Evolutionary conservation across 2,888 invertebrate genomes (phyloP).

Genomic region (Shargacucullia verbasci): DNA sequence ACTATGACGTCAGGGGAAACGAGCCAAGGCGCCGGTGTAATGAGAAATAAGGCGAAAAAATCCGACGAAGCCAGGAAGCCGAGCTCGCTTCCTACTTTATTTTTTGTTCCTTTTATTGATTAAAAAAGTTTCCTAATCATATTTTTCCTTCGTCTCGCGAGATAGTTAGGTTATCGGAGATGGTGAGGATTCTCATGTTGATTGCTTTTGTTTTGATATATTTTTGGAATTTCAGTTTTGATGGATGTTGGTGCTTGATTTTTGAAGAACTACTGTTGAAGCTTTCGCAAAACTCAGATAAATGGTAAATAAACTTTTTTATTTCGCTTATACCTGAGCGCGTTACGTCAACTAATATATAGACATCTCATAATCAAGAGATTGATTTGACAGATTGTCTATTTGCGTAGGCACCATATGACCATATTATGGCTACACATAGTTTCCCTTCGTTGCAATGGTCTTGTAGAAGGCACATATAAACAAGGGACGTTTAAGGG

Average conservation of each 20-base stretch:
- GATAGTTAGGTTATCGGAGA: constrained; percentile 63
- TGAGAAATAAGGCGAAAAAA: constrained; percentile 79
- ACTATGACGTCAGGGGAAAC: constrained; percentile 83
- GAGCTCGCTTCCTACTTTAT: constrained; percentile 58
- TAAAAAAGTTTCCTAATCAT: constrained; percentile 85
- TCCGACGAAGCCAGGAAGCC: constrained; percentile 58
- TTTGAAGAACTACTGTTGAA: neutral
- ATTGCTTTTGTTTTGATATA: constrained; percentile 50
- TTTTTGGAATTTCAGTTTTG: constrained; percentile 23
- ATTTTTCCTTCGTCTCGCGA: constrained; percentile 67
- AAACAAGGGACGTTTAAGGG: no score
- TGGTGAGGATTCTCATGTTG: constrained; percentile 52
- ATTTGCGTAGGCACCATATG: no score
- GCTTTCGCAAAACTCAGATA: no score
- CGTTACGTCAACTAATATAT: no score
- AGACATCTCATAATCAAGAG: no score
- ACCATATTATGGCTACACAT: no score
- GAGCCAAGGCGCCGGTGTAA: constrained; percentile 74
- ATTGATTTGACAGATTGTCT: no score
- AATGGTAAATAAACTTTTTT: no score
- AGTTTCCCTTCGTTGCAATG: no score
- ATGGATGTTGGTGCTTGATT: constrained; percentile 13
- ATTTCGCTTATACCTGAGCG: no score
- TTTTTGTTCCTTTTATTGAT: constrained; percentile 79
- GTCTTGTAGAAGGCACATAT: no score